Conservation (phyloP, 2,797 vertebrate species). For the Chaunax sp. region DNA sequence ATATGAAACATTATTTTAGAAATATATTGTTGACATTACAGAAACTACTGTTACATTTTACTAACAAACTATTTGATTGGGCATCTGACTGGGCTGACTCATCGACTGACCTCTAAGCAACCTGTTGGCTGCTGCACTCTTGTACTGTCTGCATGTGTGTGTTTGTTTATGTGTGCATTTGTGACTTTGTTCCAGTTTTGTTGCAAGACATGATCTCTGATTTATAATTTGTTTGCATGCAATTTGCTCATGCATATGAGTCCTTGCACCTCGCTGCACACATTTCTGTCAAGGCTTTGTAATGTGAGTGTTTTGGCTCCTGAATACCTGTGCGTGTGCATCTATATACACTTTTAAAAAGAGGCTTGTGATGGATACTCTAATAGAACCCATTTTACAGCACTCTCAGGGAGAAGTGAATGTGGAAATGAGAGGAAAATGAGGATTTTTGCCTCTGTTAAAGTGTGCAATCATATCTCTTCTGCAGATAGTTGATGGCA, state of each 20-base stretch:
- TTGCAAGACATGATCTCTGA: conserved; percentile 43
- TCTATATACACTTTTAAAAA: conserved; percentile 68
- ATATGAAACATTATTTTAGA: too few relatives aligned
- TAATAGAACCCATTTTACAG: conserved; percentile 71
- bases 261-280: conserved; percentile 37
- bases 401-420: conserved; percentile 67
- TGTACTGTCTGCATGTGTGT: too few relatives aligned
- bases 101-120: too few relatives aligned
- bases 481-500: conserved; percentile 29
- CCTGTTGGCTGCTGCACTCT: too few relatives aligned
- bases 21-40: too few relatives aligned
- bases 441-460: conserved; percentile 63
- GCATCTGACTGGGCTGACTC: too few relatives aligned
- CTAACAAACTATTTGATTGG: too few relatives aligned
- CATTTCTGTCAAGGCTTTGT: conserved; percentile 57
- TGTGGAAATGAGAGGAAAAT: conserved; percentile 69
- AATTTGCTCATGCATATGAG: conserved; percentile 71
- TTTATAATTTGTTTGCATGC: conserved; percentile 44
- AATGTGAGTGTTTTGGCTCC: conserved; percentile 65
- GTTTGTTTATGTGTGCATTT: conserved; percentile 1
- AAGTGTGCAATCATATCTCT: conserved; percentile 56
- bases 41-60: too few relatives aligned
- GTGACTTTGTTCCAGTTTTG: conserved; percentile 39
- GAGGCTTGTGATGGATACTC: conserved; percentile 71
- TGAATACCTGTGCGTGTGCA: conserved; percentile 51